phyloP scores from a whole-genome alignment of 2,797 vertebrate genomes.

The Acanthurus leucopareius region DNA sequence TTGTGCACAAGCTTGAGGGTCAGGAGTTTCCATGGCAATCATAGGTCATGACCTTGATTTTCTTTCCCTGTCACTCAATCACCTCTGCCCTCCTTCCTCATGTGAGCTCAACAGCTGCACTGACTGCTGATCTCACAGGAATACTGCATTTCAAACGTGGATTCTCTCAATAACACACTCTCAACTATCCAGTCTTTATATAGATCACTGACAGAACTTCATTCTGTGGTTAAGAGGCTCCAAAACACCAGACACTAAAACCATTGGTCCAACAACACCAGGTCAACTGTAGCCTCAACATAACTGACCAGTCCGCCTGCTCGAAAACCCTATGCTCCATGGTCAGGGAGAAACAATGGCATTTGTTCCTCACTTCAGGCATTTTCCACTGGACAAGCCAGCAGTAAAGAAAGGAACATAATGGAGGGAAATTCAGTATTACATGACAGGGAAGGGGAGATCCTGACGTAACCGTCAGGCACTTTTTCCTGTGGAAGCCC shows the following conservation, averaged over 20 bases:
- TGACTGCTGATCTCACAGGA: slow-evolving; percentile 46
- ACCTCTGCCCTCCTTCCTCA: slow-evolving; percentile 70
- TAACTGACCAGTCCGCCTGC: slow-evolving; percentile 24
- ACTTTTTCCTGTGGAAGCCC: slow-evolving; percentile 73
- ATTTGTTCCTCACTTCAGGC: slow-evolving; percentile 79
- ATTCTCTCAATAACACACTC: slow-evolving; percentile 8
- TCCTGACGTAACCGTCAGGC: slow-evolving; percentile 58
- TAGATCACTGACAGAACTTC: slow-evolving; percentile 2
- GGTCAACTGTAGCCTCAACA: slow-evolving; percentile 44
- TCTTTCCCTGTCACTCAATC: slow-evolving; percentile 57
- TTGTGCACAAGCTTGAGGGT: slow-evolving; percentile 39
- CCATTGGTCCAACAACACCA: slow-evolving; percentile 28
- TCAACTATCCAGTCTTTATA: not conserved
- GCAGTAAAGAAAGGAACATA: slow-evolving; percentile 66
- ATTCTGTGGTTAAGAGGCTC: not conserved
- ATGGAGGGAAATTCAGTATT: slow-evolving; percentile 79
- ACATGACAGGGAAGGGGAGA: slow-evolving; percentile 74
- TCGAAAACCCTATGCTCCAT: slow-evolving; percentile 36
- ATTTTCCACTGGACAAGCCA: slow-evolving; percentile 74
- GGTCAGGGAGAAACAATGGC: slow-evolving; percentile 70
- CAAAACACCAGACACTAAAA: slow-evolving; percentile 40
- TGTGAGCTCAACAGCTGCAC: slow-evolving; percentile 67
- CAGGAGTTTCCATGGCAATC: slow-evolving; percentile 63
- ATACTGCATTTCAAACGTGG: slow-evolving; percentile 2
- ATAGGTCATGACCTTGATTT: slow-evolving; percentile 58